Base-by-base conservation (phyloP, 2,888 invertebrate genomes). In the Lasius platythorax region DNA sequence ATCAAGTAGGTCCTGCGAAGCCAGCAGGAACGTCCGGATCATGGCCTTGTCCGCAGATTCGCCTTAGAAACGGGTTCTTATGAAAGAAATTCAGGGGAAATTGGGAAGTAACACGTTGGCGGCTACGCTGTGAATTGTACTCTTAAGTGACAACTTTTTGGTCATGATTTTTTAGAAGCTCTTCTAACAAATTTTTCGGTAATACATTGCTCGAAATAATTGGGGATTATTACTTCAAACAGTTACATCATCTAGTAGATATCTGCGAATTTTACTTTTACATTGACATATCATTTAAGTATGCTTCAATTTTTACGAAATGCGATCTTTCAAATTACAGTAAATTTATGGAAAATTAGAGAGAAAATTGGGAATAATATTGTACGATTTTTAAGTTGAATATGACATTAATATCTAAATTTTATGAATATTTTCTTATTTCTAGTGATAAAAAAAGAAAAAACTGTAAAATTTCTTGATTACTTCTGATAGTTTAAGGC, bases 1-100 rank as follows among this genome's bases (percentile, higher is more conserved):
- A 90, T 89, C 90, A 79, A 87, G 88, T 90, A 89, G 85, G 83
- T 82, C 76, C 46, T 89, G 88, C 90, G 86, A 90, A 89, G 87
- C 92, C 89, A 90, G 91, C 90, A 88, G 88, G 88, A 90, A 91
- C 75, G 53, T 50, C 67, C 70, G 68, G 88, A 87, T 87, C 85
- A 83, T 53, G 74, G 73, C 68, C 64, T 78, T 67, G 82, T 75
- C 70, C 79, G 66, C 75, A 67, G 67, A 67, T 79, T 81, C 67
- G n/a, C 23, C 12, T 61, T 61, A 46, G 30, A 72, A 72, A 56
- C 46, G 76, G 74, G n/a, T 53, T 28, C 11, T 68, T 68, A 68
- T 68, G 30, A 15, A 72, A 61, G 67, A 85, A 79, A 79, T 81
- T 64, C 75, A 37, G 40, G 37, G 28, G 63, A 76, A 68, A 70